These are phyloP conservation scores for Rhynchonycteris naso DNA, from an alignment of 2,797 vertebrate genomes.

Conservation along the genomic window DNA sequence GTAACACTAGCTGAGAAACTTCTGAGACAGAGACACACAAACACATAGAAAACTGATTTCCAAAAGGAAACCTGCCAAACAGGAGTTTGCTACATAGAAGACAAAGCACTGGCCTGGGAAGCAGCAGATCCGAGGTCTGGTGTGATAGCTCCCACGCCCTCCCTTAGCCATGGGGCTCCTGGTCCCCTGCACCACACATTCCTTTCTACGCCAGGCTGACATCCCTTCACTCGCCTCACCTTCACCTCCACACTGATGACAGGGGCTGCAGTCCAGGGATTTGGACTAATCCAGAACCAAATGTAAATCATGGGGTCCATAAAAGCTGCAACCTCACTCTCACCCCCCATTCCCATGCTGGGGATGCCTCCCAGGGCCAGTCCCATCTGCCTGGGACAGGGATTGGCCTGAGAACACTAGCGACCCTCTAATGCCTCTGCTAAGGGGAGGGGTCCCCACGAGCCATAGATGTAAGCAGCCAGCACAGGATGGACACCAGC, in stretches of 20 bases:
- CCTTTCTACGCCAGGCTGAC: not conserved
- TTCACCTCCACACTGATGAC: not conserved
- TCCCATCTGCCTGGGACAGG: not conserved
- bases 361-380: not conserved
- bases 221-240: not conserved
- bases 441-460: not conserved
- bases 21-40: not conserved
- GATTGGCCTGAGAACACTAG: not conserved
- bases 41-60: not conserved
- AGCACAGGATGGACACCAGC: not conserved
- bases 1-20: constrained; percentile 27
- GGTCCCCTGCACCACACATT: not conserved
- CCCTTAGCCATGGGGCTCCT: not conserved
- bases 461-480: not conserved
- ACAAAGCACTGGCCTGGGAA: not conserved
- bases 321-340: not conserved
- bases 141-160: not conserved
- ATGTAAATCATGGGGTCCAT: not conserved
- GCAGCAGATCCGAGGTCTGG: not conserved
- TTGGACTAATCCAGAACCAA: not conserved
- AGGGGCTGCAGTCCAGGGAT: not conserved
- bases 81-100: not conserved
- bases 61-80: not conserved
- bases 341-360: not conserved
- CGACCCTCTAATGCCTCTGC: not conserved